phyloP scores from a whole-genome alignment of 2,888 invertebrate genomes.

The Hetaerina titia region DNA sequence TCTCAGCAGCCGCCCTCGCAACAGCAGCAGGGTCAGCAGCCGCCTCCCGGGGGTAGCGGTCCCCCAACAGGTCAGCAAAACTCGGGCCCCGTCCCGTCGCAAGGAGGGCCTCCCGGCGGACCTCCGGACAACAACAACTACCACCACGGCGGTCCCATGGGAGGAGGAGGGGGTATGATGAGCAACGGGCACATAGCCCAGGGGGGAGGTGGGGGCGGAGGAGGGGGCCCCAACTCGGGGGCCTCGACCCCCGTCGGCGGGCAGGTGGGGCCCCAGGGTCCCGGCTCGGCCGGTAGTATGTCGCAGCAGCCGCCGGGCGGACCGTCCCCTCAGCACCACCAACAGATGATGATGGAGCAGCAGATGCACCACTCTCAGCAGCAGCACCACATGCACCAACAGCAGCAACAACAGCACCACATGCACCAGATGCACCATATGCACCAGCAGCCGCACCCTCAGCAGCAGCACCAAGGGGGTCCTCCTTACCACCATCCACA shows the following conservation, averaged over 20 bases:
- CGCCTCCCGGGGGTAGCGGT: slow-evolving; percentile 22
- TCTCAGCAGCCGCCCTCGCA: slow-evolving; percentile 42
- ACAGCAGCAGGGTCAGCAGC: slow-evolving; percentile 38
- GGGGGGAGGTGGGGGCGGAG: slow-evolving; percentile 68
- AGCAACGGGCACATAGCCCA: slow-evolving; percentile 56
- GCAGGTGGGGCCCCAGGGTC: slow-evolving; percentile 52
- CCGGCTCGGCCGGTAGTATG: slow-evolving; percentile 44
- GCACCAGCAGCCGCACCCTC: slow-evolving; percentile 77
- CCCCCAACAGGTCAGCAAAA: slow-evolving; percentile 27
- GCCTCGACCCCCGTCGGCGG: slow-evolving; percentile 54
- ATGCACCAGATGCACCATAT: slow-evolving; percentile 75
- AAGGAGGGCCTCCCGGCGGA: slow-evolving; percentile 49
- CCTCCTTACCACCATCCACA: slow-evolving; percentile 58
- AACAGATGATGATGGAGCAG: slow-evolving; percentile 56
- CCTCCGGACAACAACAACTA: slow-evolving; percentile 78
- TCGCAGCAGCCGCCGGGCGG: slow-evolving; percentile 12
- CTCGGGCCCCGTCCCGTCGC: slow-evolving; percentile 67
- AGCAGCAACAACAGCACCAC: slow-evolving; percentile 61
- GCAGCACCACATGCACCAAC: slow-evolving; percentile 58
- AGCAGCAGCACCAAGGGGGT: slow-evolving; percentile 76
- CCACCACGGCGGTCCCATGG: slow-evolving; percentile 71
- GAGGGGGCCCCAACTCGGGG: slow-evolving; percentile 65
- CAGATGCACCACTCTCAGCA: slow-evolving; percentile 55
- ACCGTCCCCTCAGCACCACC: slow-evolving; percentile 39
- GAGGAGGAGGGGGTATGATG: slow-evolving; percentile 22